Conservation (phyloP, 2,888 invertebrate genomes). For the Bedellia somnulentella region DNA sequence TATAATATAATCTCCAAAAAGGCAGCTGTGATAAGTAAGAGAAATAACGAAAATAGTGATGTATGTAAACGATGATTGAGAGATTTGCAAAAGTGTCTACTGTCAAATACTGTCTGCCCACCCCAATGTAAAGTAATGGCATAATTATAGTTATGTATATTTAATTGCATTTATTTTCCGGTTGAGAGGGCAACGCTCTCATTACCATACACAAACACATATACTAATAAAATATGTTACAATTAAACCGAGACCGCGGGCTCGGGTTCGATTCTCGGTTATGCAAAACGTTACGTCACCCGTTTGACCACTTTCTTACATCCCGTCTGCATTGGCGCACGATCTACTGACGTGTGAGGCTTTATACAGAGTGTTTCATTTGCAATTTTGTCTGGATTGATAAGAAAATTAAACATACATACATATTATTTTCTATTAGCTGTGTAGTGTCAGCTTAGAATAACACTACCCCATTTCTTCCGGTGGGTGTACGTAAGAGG, state of each 20-base stretch:
- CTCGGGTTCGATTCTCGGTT: constrained; percentile 1
- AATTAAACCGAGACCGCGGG: neutral
- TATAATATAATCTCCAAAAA: no score
- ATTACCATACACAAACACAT: neutral
- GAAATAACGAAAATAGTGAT: neutral
- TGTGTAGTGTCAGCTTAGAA: no score
- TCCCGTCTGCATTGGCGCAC: neutral
- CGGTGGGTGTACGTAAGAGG: no score
- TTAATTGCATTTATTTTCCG: neutral
- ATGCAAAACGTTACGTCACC: constrained; percentile 1
- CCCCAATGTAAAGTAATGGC: neutral
- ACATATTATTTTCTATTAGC: no score
- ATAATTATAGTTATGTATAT: neutral
- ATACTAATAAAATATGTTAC: neutral
- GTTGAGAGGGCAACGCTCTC: neutral
- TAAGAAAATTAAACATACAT: no score
- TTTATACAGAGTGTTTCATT: constrained; percentile 1
- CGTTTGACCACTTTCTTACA: constrained; percentile 2
- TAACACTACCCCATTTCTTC: no score
- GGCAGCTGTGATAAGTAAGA: no score
- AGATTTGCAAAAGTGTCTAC: neutral
- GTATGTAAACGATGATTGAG: neutral
- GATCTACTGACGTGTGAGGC: neutral
- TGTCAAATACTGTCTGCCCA: neutral
- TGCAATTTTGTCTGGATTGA: no score